Base-by-base conservation (phyloP, 2,113 vertebrate species). In the Meles meles region DNA sequence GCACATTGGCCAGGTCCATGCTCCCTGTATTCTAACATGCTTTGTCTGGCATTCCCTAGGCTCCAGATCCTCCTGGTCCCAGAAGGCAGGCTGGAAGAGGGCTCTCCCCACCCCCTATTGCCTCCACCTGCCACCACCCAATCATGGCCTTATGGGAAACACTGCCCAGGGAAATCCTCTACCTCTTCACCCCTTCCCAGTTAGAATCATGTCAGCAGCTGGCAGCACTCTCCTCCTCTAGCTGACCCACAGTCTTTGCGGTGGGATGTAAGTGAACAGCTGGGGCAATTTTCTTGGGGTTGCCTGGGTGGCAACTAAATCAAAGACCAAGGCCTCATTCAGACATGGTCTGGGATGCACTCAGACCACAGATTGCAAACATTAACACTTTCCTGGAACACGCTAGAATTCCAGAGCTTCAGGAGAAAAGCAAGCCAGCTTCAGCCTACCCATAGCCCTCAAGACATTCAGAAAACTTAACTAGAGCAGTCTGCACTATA, bases 101-200 rank as follows among this genome's bases (percentile, higher is more conserved):
- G 34, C 3, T 4, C 6, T 4, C 0, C 3, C 12, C 6, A 7
- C 6, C 11, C 12, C 7, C 3, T 63, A n/a, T 31, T 34, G 20
- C 29, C 72, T 3, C 14, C 42, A 31, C 42, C 15, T 14, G 1
- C 42, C 2, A 2, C 14, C 27, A 5, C 25, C 42, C 15, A 77
- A 47, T 77, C 27, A 7, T 0, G 2, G 18, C 12, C 34, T 88
- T 44, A 25, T 76, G 15, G 52, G 3, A 85, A n/a, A 12, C 20
- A 39, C 7, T 49, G 11, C 29, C 27, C 25, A 27, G 65, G 39
- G 42, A 12, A 37, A 6, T 29, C 25, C 42, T 81, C 31, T 69
- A 7, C 37, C 39, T 81, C 31, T 52, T 81, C 61, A 13, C 37
- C 49, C 39, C 18, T 37, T 76, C 31, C 55, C 27, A 85, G 14